phyloP scores from a whole-genome alignment of 2,888 invertebrate genomes.

The Copidosoma aretas region DNA sequence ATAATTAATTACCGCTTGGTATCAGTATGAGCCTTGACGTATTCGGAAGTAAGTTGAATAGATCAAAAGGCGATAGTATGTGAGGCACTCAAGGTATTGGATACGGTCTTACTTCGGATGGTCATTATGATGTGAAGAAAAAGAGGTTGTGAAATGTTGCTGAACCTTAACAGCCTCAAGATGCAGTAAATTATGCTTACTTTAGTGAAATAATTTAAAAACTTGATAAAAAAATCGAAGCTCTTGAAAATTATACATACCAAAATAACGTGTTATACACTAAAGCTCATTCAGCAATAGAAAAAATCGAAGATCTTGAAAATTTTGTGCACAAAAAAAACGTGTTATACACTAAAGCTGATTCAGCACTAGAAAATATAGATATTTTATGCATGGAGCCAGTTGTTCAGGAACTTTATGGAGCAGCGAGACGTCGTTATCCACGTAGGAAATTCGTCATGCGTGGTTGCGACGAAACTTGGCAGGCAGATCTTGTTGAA shows the following conservation, averaged over 20 bases:
- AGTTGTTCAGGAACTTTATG: conserved; percentile 5
- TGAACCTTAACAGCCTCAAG: not conserved
- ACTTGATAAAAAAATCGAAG: too few relatives aligned
- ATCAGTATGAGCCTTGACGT: not conserved
- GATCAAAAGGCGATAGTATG: not conserved
- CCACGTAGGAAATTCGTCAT: not conserved
- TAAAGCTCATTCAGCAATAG: too few relatives aligned
- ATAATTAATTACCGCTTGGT: not conserved
- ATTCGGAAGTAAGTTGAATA: not conserved
- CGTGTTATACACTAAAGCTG: too few relatives aligned
- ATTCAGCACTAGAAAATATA: too few relatives aligned
- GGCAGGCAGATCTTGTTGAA: conserved; percentile 39
- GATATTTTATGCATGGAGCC: too few relatives aligned
- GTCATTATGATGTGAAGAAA: not conserved
- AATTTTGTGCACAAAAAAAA: too few relatives aligned
- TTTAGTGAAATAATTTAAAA: too few relatives aligned
- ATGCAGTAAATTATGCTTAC: conserved; percentile 17
- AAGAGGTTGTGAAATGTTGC: conserved; percentile 2
- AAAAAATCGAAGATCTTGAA: too few relatives aligned
- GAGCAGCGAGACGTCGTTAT: not conserved
- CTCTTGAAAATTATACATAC: too few relatives aligned
- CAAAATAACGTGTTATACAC: too few relatives aligned
- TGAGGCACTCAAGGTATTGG: not conserved
- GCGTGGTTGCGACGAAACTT: conserved; percentile 46
- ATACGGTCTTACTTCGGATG: too few relatives aligned